Evolutionary conservation across 1,140 invertebrate species (phyloP), one percentile per base, ranked within the genome.

Genomic region (Amphibalanus amphitrite): DNA sequence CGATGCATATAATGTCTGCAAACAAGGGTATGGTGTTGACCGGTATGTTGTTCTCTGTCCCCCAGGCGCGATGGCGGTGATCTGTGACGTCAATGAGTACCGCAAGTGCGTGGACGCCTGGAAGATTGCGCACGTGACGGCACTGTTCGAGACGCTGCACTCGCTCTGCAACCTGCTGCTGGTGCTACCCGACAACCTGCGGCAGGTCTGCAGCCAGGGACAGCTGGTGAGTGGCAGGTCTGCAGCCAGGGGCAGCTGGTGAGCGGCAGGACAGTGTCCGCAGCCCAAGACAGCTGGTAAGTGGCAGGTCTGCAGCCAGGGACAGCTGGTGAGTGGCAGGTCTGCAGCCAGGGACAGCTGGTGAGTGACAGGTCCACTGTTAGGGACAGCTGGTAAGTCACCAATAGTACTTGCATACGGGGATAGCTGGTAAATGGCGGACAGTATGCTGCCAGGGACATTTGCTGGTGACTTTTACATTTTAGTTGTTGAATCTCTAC

Each of bases 31-130:
- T n/a, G n/a, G n/a, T n/a, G n/a, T n/a, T n/a, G n/a, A n/a, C n/a
- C n/a, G 13, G 47, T 59, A 25, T 59, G 47, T 59, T 13, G 13
- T 13, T 59, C 13, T 59, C 13, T 59, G 47, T 59, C 13, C 25
- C 23, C n/a, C 78, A 90, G 90, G 94, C 71, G 95, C 94, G 3
- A 97, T 98, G 91, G 89, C 94, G 79, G 92, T 92, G 1, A 96
- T 99, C 74, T 98, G 93, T 82, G 97, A 99, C 84, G 90, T 99
- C 70, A 97, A 97, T 78, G 96, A 98, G 79, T 88, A 89, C 79
- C 84, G 94, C 38, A 93, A 88, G 79, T 92, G 88, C 82, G 87
- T 90, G 17, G 86, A 89, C 75, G 83, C 86, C 76, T 84, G 92
- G 77, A 84, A 88, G 72, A 85, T 91, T 38, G 84, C 88, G 0